Conservation (phyloP, 2,888 invertebrate species). For the Drosophila peninsularis region DNA sequence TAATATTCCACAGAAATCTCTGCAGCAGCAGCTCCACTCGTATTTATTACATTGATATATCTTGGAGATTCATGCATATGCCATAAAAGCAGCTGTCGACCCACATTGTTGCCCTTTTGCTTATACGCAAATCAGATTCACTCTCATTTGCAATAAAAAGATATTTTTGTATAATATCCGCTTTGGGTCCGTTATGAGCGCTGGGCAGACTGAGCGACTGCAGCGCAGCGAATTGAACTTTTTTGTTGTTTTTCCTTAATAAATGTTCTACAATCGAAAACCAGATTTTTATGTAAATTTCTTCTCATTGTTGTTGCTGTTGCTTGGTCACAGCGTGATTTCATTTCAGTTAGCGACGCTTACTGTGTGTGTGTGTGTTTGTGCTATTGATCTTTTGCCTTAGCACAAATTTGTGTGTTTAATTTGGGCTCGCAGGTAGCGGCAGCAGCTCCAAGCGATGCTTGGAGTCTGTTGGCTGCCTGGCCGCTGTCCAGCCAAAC, state of each 20-base stretch:
- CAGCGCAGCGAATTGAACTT: slow-evolving; percentile 18
- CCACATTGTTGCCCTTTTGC: slow-evolving; percentile 4
- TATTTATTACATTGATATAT: background rate
- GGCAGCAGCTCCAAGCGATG: slow-evolving; percentile 12
- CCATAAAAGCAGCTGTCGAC: background rate
- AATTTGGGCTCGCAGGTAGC: slow-evolving; percentile 69
- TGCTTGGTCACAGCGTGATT: slow-evolving; percentile 57
- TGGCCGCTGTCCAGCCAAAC: slow-evolving; percentile 28
- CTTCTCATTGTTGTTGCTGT: slow-evolving; percentile 28
- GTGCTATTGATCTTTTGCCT: slow-evolving; percentile 64
- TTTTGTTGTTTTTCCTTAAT: slow-evolving; percentile 3
- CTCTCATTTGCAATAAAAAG: slow-evolving; percentile 51
- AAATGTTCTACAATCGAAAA: slow-evolving; percentile 57
- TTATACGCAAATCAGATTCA: slow-evolving; percentile 41
- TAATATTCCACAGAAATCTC: no score
- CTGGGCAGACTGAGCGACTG: slow-evolving; percentile 32
- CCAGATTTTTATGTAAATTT: slow-evolving; percentile 76
- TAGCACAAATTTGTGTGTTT: slow-evolving; percentile 65
- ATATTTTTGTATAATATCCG: slow-evolving; percentile 37
- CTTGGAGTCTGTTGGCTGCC: slow-evolving; percentile 17
- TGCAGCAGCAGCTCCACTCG: background rate
- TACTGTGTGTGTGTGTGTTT: slow-evolving; percentile 32
- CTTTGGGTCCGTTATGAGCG: slow-evolving; percentile 35
- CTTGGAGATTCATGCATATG: background rate
- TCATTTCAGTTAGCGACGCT: slow-evolving; percentile 48